A percentile compares a stretch with the other conserved stretches of the same genome.
Conservation (phyloP, 2,113 vertebrate genomes). For the Puma concolor region DNA sequence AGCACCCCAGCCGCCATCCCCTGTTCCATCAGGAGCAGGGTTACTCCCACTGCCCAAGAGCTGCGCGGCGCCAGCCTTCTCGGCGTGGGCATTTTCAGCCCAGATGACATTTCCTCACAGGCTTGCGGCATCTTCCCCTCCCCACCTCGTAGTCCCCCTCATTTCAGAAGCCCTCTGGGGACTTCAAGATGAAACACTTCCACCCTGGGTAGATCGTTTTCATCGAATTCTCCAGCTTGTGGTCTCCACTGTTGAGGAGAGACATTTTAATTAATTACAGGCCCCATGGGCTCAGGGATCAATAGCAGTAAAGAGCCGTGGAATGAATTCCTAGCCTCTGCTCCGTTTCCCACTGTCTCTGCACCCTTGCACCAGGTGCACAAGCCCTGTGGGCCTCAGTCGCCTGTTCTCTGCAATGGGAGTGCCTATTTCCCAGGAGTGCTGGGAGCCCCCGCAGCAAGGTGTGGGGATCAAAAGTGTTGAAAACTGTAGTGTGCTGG, state of each 20-base stretch:
- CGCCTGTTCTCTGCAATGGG: neutral
- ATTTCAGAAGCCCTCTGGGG: slow-evolving; percentile 31
- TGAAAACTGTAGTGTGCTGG: neutral
- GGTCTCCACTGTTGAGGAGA: slow-evolving; percentile 16
- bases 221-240: neutral
- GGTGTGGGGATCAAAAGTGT: neutral
- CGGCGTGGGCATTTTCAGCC: neutral
- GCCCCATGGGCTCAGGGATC: neutral
- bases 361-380: neutral
- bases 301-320: neutral
- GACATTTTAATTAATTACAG: slow-evolving; percentile 71
- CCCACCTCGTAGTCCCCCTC: neutral
- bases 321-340: neutral
- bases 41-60: neutral
- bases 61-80: neutral
- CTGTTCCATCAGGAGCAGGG: neutral
- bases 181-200: slow-evolving; percentile 26
- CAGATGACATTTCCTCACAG: neutral
- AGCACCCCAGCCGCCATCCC: neutral
- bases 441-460: neutral
- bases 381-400: neutral
- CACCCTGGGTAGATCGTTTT: slow-evolving; percentile 3
- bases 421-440: neutral
- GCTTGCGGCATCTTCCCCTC: neutral
- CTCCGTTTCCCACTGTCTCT: neutral